Percentiles rank a stretch among this genome's conserved stretches.
Evolutionary conservation across 2,888 invertebrate genomes (phyloP).

Genomic region (Halictus ligatus): DNA sequence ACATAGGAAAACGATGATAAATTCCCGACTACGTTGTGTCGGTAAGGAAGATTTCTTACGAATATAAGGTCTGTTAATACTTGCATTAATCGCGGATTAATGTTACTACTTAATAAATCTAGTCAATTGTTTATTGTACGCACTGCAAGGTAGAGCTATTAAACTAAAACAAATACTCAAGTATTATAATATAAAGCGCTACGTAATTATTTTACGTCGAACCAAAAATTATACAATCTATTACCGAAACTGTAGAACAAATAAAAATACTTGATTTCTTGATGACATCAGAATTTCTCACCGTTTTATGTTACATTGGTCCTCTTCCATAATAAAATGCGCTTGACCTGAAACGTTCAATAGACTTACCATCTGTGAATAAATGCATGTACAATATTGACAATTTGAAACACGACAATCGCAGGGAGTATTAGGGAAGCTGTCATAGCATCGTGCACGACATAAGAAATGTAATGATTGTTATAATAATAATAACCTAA

Average conservation of each 20-base stretch:
- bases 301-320: background rate
- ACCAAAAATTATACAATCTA: conserved; percentile 7
- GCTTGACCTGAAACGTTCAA: background rate
- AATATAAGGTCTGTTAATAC: conserved; percentile 6
- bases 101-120: conserved; percentile 30
- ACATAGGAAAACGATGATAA: background rate
- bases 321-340: background rate
- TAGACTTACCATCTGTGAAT: background rate
- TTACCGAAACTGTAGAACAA: background rate
- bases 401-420: too few species aligned
- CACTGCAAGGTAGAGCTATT: conserved; percentile 3
- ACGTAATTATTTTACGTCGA: background rate
- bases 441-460: too few species aligned
- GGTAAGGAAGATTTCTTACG: background rate
- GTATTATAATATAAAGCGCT: conserved; percentile 12
- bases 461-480: too few species aligned
- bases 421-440: too few species aligned
- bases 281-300: background rate
- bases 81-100: background rate
- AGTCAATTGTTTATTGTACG: conserved; percentile 35
- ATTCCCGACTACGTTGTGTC: background rate
- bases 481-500: too few species aligned
- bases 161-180: background rate
- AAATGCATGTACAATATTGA: too few species aligned
- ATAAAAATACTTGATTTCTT: background rate